These are phyloP conservation scores for Oreochromis tanganicae DNA, from an alignment of 2,113 vertebrate species.

Conservation along the genomic window DNA sequence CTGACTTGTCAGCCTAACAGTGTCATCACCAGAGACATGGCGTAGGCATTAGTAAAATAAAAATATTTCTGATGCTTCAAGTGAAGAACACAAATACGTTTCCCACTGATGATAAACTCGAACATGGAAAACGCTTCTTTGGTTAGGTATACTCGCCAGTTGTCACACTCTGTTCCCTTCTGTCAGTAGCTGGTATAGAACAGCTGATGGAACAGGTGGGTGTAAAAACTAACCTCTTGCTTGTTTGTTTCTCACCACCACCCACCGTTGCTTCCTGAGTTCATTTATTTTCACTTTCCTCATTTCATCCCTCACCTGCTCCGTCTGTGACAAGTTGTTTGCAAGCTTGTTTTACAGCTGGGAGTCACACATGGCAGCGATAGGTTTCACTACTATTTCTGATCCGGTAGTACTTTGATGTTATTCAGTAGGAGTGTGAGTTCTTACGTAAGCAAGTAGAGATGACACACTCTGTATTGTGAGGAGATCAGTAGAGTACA, in stretches of 20 bases:
- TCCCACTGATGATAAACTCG: background rate
- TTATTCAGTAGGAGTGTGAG: background rate
- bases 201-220: slow-evolving; percentile 39
- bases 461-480: background rate
- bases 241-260: slow-evolving; percentile 42
- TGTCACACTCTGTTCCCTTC: background rate
- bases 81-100: background rate
- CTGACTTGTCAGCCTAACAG: background rate
- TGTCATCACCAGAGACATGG: background rate
- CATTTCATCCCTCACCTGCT: slow-evolving; percentile 3
- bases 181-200: background rate
- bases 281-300: slow-evolving; percentile 47
- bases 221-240: slow-evolving; percentile 37
- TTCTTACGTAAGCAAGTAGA: background rate
- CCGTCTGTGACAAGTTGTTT: slow-evolving; percentile 23
- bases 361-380: slow-evolving; percentile 25
- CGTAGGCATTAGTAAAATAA: background rate
- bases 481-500: background rate
- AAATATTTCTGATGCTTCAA: background rate
- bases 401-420: background rate
- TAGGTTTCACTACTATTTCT: background rate
- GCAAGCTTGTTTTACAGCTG: slow-evolving; percentile 28
- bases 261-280: slow-evolving; percentile 8
- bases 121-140: background rate
- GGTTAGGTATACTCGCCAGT: background rate